Evolutionary conservation across 2,113 vertebrate genomes (phyloP).

Genomic region (Callionymus lyra): DNA sequence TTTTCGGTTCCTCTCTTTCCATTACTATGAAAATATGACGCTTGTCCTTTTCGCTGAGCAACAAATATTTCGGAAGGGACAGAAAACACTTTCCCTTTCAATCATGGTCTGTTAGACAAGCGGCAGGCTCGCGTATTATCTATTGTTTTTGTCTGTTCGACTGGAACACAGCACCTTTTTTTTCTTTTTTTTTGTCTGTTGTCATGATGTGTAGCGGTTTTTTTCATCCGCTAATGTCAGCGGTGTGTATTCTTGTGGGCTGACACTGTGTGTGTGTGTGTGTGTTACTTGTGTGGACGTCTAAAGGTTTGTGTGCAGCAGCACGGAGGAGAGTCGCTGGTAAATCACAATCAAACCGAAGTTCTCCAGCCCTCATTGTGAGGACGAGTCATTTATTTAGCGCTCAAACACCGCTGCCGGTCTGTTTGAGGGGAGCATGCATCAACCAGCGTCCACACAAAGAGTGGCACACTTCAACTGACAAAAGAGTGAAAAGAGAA

Average conservation of each 20-base stretch:
- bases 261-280: conserved; percentile 24
- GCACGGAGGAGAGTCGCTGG: conserved; percentile 14
- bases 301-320: conserved; percentile 19
- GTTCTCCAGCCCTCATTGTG: conserved; percentile 42
- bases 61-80: too few relatives aligned
- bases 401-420: conserved; percentile 56
- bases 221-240: conserved; percentile 45
- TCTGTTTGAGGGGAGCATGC: conserved; percentile 46
- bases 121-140: conserved; percentile 21
- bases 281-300: conserved; percentile 13
- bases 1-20: too few relatives aligned
- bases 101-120: conserved; percentile 23
- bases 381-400: conserved; percentile 60
- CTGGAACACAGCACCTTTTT: conserved; percentile 21
- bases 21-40: too few relatives aligned
- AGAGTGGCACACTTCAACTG: conserved; percentile 59
- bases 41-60: too few relatives aligned
- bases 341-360: conserved; percentile 48
- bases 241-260: conserved; percentile 30
- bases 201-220: conserved; percentile 28
- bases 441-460: conserved; percentile 55
- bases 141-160: conserved; percentile 27
- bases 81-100: too few relatives aligned
- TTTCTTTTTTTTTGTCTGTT: conserved; percentile 21
- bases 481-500: conserved; percentile 54